Evolutionary conservation across 1,140 invertebrate species (phyloP).

Genomic region (Nymphalis io): DNA sequence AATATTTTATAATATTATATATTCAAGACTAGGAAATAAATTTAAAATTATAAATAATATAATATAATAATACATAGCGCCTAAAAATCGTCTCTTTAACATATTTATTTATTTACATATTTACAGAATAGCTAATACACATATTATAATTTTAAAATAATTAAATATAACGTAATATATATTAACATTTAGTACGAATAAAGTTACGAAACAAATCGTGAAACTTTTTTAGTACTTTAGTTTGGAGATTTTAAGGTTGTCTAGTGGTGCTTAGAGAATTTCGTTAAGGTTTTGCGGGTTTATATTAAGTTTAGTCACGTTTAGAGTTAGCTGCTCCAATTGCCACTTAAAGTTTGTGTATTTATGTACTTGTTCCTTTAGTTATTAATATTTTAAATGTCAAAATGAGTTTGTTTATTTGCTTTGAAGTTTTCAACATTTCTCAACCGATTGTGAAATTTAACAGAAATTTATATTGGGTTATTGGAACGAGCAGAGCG

Average conservation of each 20-base stretch:
- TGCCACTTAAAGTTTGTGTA: slow-evolving; percentile 28
- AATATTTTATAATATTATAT: too few species aligned
- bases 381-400: slow-evolving; percentile 15
- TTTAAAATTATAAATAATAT: too few species aligned
- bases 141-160: too few species aligned
- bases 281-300: slow-evolving; percentile 41
- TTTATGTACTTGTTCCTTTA: slow-evolving; percentile 18
- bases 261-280: slow-evolving; percentile 41
- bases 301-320: slow-evolving; percentile 44
- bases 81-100: too few species aligned
- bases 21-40: too few species aligned
- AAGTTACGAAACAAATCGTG: slow-evolving; percentile 41
- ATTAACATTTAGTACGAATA: background rate
- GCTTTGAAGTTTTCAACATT: too few species aligned
- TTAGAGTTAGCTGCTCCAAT: slow-evolving; percentile 33
- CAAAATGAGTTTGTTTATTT: background rate
- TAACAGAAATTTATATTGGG: too few species aligned
- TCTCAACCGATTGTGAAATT: too few species aligned
- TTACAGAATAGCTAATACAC: too few species aligned
- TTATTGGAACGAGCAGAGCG: too few species aligned
- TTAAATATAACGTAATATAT: background rate
- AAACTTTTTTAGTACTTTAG: slow-evolving; percentile 45
- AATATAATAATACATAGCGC: too few species aligned
- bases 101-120: too few species aligned
- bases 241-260: slow-evolving; percentile 48